These are phyloP conservation scores for Oscheius sp. DNA, from an alignment of 2,888 invertebrate species.

Conservation along the genomic window DNA sequence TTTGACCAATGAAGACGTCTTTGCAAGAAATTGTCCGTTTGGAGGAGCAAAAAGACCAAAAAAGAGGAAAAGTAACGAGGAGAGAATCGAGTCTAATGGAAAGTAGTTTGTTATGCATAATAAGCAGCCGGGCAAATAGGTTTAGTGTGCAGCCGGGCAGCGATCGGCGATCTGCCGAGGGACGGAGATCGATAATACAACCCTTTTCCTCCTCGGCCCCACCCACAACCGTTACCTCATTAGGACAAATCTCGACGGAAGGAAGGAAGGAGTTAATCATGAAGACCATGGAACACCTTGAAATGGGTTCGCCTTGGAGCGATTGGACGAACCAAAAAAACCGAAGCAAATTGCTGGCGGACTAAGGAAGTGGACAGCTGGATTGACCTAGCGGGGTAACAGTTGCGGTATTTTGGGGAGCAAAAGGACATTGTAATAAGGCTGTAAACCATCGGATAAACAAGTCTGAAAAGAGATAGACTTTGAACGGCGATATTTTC, in stretches of 20 bases:
- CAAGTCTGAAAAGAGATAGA: too few relatives aligned
- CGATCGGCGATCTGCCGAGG: constrained; percentile 27
- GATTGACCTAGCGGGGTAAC: not conserved
- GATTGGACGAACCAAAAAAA: not conserved
- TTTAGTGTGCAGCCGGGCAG: constrained; percentile 24
- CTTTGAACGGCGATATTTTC: too few relatives aligned
- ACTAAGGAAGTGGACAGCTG: not conserved
- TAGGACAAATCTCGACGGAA: not conserved
- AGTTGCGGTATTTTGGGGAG: too few relatives aligned
- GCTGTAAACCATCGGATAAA: too few relatives aligned
- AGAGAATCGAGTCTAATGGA: not conserved
- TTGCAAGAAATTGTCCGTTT: not conserved
- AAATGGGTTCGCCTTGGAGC: not conserved
- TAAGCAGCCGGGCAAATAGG: constrained; percentile 27
- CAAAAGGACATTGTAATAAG: too few relatives aligned
- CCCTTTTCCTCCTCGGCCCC: constrained; percentile 16
- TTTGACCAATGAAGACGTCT: not conserved
- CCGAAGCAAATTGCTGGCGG: not conserved
- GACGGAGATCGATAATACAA: constrained; percentile 31
- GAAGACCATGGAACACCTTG: constrained; percentile 1
- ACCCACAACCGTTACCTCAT: constrained; percentile 10
- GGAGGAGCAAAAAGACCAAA: not conserved
- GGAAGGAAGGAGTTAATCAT: not conserved
- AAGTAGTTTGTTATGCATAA: constrained; percentile 14
- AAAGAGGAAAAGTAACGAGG: not conserved